A percentile compares a stretch with the other conserved stretches of the same genome.
These are phyloP conservation scores for Adelosebastes latens DNA, from an alignment of 2,797 vertebrate genomes.

Conservation along the genomic window DNA sequence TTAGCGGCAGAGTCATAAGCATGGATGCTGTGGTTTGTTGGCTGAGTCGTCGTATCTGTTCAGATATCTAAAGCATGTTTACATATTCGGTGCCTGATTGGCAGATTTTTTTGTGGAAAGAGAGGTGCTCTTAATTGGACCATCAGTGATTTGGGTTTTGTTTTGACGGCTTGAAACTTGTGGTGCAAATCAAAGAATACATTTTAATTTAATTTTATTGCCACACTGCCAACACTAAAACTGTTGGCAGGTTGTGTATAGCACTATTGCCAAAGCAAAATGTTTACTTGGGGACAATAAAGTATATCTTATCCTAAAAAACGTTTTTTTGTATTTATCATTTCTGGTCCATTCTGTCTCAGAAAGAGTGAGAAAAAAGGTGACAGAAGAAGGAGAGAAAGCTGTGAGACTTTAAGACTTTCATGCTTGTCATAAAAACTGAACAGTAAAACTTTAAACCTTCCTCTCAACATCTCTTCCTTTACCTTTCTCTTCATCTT, in stretches of 20 bases:
- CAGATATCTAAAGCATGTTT: neutral
- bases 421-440: neutral
- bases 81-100: neutral
- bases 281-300: too few relatives aligned
- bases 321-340: neutral
- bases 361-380: neutral
- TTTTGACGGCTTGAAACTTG: neutral
- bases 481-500: neutral
- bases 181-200: neutral
- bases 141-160: neutral
- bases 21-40: too few relatives aligned
- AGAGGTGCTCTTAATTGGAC: too few relatives aligned
- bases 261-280: neutral
- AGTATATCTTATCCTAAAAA: neutral
- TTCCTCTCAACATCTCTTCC: neutral
- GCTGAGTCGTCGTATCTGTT: neutral
- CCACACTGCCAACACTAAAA: neutral
- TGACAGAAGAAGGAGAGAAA: neutral
- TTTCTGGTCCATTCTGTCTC: neutral
- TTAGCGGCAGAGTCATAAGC: too few relatives aligned
- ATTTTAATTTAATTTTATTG: neutral
- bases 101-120: neutral
- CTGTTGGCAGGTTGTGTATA: neutral
- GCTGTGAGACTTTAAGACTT: neutral
- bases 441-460: neutral